Evolutionary conservation across 1,140 invertebrate genomes (phyloP).

Genomic region (Cecropterus lyciades): DNA sequence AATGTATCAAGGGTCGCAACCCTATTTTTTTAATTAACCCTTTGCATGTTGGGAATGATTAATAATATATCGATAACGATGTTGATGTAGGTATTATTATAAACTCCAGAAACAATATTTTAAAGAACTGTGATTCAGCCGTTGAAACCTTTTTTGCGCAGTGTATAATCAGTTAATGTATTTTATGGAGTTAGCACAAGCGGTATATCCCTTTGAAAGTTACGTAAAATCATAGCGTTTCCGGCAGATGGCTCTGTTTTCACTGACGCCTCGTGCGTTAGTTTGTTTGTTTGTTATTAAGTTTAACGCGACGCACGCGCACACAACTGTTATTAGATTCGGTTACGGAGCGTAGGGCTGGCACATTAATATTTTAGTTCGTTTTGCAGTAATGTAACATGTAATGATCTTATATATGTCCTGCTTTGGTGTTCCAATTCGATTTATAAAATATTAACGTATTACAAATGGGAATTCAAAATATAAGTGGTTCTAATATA

Average conservation of each 20-base stretch:
- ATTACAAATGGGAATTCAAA: no score
- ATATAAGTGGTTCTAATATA: no score
- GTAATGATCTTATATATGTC: no score
- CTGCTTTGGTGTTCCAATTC: no score
- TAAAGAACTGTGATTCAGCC: background rate
- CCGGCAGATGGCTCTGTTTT: slow-evolving; percentile 66
- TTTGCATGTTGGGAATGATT: background rate
- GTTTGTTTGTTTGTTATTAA: slow-evolving; percentile 59
- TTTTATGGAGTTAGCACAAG: slow-evolving; percentile 1
- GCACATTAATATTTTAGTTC: slow-evolving; percentile 22
- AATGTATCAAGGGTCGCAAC: background rate
- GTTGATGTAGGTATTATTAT: background rate
- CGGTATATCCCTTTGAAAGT: slow-evolving; percentile 1
- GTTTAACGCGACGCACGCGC: slow-evolving; percentile 55
- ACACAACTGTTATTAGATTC: slow-evolving; percentile 60
- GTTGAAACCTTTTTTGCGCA: no score
- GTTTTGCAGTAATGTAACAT: slow-evolving; percentile 2
- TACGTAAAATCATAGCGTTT: slow-evolving; percentile 33
- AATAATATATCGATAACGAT: background rate
- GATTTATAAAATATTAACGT: no score
- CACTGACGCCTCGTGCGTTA: slow-evolving; percentile 49
- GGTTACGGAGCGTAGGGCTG: slow-evolving; percentile 49
- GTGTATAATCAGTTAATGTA: no score
- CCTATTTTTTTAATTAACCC: background rate
- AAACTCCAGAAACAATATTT: background rate